Evolutionary conservation across 2,797 vertebrate genomes (phyloP).

Genomic region (Antennarius maculatus): DNA sequence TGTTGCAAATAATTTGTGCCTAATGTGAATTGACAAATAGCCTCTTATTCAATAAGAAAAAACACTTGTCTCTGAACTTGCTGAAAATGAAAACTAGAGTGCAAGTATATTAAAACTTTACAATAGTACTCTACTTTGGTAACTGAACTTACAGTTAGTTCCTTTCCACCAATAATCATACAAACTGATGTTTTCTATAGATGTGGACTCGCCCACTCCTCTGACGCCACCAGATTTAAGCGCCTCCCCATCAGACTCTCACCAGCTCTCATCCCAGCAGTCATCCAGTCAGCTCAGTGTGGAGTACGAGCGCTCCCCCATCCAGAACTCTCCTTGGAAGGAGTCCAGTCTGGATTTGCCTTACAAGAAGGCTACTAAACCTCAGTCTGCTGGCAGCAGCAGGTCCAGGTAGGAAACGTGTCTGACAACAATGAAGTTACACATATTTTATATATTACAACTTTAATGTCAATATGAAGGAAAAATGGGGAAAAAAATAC

Average conservation of each 20-base stretch:
- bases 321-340: conserved; percentile 91
- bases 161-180: not conserved
- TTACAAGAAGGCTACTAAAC: conserved; percentile 82
- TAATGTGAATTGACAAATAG: no score
- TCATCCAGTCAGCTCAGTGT: conserved; percentile 57
- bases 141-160: not conserved
- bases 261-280: conserved; percentile 62
- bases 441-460: not conserved
- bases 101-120: no score
- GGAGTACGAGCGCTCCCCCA: conserved; percentile 82
- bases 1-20: no score
- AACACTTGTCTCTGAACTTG: no score
- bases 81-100: no score
- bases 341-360: conserved; percentile 92
- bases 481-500: not conserved
- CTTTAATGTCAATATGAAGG: not conserved
- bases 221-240: conserved; percentile 59
- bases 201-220: conserved; percentile 66
- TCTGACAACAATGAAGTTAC: not conserved
- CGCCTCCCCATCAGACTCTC: conserved; percentile 57
- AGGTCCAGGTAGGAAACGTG: conserved; percentile 81
- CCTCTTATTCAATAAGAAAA: no score
- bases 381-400: conserved; percentile 76
- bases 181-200: conserved; percentile 37
- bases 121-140: no score